Conservation (phyloP, 2,888 invertebrate species). For the Platycnemis pennipes region DNA sequence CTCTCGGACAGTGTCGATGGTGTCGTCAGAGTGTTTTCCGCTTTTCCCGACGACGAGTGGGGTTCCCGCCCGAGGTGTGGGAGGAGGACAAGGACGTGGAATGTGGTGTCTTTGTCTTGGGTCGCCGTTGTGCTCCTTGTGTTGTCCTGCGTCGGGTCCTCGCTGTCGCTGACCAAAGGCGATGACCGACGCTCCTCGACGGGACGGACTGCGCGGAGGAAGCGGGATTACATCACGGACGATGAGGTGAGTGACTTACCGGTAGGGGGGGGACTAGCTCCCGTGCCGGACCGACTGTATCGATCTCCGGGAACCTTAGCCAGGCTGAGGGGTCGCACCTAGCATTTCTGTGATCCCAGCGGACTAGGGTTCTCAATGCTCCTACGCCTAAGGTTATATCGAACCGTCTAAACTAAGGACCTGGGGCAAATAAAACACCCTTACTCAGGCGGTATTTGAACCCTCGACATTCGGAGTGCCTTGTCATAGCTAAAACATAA, state of each 20-base stretch:
- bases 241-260: background rate
- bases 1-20: background rate
- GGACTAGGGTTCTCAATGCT: too few relatives aligned
- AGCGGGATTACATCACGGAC: conserved; percentile 11
- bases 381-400: too few relatives aligned
- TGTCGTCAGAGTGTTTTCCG: background rate
- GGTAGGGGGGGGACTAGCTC: background rate
- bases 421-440: too few relatives aligned
- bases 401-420: too few relatives aligned
- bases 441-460: too few relatives aligned
- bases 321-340: background rate
- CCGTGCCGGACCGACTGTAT: background rate
- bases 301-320: background rate
- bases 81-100: background rate
- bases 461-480: too few relatives aligned
- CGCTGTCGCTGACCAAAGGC: background rate
- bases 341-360: too few relatives aligned
- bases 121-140: background rate
- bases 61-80: background rate
- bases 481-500: too few relatives aligned
- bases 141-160: background rate
- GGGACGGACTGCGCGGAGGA: background rate
- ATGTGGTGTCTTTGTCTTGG: background rate
- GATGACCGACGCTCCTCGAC: background rate
- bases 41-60: background rate